phyloP scores from a whole-genome alignment of 2,888 invertebrate genomes.

The Nowickia ferox region DNA sequence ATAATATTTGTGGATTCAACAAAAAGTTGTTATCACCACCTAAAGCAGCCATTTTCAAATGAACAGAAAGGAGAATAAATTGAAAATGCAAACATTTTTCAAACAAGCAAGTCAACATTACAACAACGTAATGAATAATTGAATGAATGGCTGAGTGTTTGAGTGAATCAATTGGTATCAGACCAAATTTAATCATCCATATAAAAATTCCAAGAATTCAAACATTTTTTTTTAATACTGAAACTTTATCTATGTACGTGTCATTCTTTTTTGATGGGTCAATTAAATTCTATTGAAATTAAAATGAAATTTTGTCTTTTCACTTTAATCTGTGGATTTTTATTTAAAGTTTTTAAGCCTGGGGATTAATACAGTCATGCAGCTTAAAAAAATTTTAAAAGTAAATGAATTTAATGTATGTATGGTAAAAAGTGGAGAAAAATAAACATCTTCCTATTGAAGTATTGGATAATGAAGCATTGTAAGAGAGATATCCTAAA shows the following conservation, averaged over 20 bases:
- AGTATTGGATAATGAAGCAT: no score
- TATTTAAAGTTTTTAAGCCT: constrained; percentile 23
- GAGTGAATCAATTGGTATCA: constrained; percentile 11
- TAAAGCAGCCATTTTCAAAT: constrained; percentile 44
- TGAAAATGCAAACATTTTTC: constrained; percentile 32
- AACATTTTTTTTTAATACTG: constrained; percentile 57
- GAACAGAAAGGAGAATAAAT: constrained; percentile 27
- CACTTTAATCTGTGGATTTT: constrained; percentile 71
- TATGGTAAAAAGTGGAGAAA: no score
- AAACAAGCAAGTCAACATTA: constrained; percentile 11
- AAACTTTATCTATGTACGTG: constrained; percentile 71
- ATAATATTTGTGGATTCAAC: constrained; percentile 24
- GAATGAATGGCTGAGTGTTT: constrained; percentile 15
- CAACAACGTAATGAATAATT: constrained; percentile 3
- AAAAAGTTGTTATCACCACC: constrained; percentile 47
- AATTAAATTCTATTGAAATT: constrained; percentile 79
- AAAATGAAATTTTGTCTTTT: constrained; percentile 78
- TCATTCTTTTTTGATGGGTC: constrained; percentile 79
- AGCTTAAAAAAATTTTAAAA: not conserved
- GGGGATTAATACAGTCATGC: not conserved
- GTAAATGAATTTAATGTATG: not conserved
- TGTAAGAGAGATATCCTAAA: no score
- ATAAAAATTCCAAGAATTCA: constrained; percentile 48
- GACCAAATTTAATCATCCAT: constrained; percentile 58
- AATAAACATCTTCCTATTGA: no score